These are phyloP conservation scores for Tamandua tetradactyla DNA, from an alignment of 2,797 vertebrate genomes.

Conservation along the genomic window DNA sequence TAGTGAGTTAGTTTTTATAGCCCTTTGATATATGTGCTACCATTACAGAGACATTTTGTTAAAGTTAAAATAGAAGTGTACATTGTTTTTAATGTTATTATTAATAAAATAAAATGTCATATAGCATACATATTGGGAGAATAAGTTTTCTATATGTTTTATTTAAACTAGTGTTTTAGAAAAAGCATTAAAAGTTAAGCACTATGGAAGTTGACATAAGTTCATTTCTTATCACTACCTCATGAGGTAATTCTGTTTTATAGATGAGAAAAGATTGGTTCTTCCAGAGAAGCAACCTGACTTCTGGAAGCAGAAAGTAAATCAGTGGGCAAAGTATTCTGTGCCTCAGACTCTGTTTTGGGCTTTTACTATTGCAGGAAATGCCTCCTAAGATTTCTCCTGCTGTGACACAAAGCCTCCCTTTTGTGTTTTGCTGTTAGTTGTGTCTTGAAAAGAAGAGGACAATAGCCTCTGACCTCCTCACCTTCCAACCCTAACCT, in stretches of 20 bases:
- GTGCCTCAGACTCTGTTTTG: neutral
- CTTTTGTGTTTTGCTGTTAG: neutral
- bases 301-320: neutral
- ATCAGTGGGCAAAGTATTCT: neutral
- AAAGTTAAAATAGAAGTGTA: neutral
- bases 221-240: neutral
- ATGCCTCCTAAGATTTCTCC: neutral
- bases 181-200: neutral
- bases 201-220: neutral
- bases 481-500: neutral
- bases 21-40: too few species aligned
- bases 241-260: neutral
- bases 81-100: neutral
- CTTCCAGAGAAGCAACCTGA: neutral
- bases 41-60: neutral
- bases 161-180: neutral
- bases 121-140: neutral
- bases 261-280: neutral
- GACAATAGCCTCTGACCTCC: neutral
- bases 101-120: neutral
- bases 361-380: neutral
- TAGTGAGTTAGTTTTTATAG: too few species aligned
- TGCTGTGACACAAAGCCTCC: neutral
- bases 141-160: neutral
- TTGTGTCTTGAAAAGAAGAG: neutral